Percentiles rank a stretch among this genome's conserved stretches.
phyloP scores from a whole-genome alignment of 1,140 invertebrate genomes.

The Campoletis sonorensis region DNA sequence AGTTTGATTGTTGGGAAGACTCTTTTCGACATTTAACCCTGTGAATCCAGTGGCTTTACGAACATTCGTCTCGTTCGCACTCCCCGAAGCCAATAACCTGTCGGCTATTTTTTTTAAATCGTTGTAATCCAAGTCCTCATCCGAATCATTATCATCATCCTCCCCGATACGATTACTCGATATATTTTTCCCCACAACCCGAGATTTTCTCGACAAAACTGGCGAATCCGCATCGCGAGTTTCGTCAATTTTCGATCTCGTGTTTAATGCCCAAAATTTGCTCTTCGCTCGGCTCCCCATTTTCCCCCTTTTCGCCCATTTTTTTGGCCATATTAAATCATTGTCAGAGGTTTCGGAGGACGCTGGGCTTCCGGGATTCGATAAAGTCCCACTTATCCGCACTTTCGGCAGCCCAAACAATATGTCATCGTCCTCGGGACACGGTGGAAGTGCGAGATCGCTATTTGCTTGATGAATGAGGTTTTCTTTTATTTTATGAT shows the following conservation, averaged over 20 bases:
- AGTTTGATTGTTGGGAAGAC: not conserved
- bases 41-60: not conserved
- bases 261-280: not conserved
- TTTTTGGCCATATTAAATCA: conserved; percentile 1
- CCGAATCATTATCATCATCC: conserved; percentile 23
- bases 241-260: not conserved
- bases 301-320: not conserved
- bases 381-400: conserved; percentile 58
- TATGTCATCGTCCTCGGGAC: conserved; percentile 58
- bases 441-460: not conserved
- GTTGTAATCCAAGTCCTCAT: conserved; percentile 39
- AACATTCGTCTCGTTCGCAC: not conserved
- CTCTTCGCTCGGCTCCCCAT: not conserved
- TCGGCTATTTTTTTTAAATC: conserved; percentile 46
- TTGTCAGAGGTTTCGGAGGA: not conserved
- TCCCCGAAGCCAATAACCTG: conserved; percentile 15
- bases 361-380: conserved; percentile 52
- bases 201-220: conserved; percentile 9
- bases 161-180: not conserved
- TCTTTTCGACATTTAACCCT: not conserved
- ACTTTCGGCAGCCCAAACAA: conserved; percentile 60
- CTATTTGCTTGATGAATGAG: not conserved
- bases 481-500: conserved; percentile 24
- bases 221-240: not conserved
- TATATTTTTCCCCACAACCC: not conserved